Percentiles rank a stretch among this genome's conserved stretches.
phyloP scores from a whole-genome alignment of 2,888 invertebrate species.

The Brenthis hecate region DNA sequence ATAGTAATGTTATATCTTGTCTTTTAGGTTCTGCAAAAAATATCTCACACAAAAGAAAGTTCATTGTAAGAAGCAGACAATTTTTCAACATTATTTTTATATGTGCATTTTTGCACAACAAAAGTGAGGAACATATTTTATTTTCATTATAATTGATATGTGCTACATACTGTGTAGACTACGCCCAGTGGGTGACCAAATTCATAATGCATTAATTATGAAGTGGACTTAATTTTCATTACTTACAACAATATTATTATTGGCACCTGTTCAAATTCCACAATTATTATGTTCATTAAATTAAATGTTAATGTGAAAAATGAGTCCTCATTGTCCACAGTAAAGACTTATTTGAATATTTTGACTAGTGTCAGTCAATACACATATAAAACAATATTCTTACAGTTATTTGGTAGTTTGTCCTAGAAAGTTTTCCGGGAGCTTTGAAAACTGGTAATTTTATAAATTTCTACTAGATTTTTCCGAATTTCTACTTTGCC shows the following conservation, averaged over 20 bases:
- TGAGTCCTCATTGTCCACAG: too few species aligned
- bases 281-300: too few species aligned
- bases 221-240: neutral
- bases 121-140: neutral
- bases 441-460: too few species aligned
- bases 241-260: neutral
- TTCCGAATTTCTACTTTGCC: too few species aligned
- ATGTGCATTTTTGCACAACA: conserved; percentile 2
- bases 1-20: neutral
- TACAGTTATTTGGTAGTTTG: too few species aligned
- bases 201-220: neutral
- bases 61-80: conserved; percentile 3
- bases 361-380: too few species aligned
- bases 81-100: conserved; percentile 8
- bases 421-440: too few species aligned
- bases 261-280: too few species aligned
- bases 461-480: too few species aligned
- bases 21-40: conserved; percentile 11
- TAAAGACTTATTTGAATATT: too few species aligned
- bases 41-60: neutral
- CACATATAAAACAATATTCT: too few species aligned
- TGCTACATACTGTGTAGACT: conserved; percentile 6
- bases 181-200: neutral
- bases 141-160: neutral
- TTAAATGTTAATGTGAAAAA: too few species aligned